Base-by-base conservation (phyloP, 2,113 vertebrate genomes). In the Syngnathoides biaculeatus region DNA sequence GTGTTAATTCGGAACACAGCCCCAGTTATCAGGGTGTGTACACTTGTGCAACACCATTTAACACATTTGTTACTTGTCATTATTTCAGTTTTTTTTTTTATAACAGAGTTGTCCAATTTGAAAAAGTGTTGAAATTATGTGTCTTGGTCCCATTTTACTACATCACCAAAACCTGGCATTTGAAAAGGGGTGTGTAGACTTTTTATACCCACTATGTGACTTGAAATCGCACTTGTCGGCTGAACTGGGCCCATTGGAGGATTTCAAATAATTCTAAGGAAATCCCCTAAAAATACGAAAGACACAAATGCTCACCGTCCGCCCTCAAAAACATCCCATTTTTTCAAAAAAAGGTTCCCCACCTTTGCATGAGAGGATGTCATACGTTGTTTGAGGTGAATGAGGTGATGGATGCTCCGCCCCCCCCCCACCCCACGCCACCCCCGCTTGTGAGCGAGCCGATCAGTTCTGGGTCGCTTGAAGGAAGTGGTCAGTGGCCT, bases 401-500 rank as follows among this genome's bases (percentile, higher is more conserved):
- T 62, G 60, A 70, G 48, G 53, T 79, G 73, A 43, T 30, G 65
- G n/a, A n/a, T n/a, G n/a, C n/a, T 22, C 15, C 6, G 30, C 30
- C 30, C 12, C 9, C 3, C 22, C 55, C 26, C 55, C 55, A 0
- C 56, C 30, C n/a, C n/a, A n/a, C n/a, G n/a, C n/a, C n/a, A n/a
- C n/a, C n/a, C n/a, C n/a, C n/a, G n/a, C n/a, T 62, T 43, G 39
- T 38, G 48, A 66, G 69, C 17, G 8, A 71, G 58, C 73, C 0
- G 79, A 75, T 80, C 74, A 76, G 68, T 71, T 68, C 27, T 61
- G 62, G 61, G 64, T 79, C 42, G 68, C 63, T 78, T 72, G 73
- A 83, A 90, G 90, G 92, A 93, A 92, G 92, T 92, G 91, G 91
- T 89, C 90, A 91, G 82, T 77, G 39, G 81, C 82, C 80, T 72